Conservation (phyloP, 64 coral and sea anemone genomes). For the Montipora efflorescens region DNA sequence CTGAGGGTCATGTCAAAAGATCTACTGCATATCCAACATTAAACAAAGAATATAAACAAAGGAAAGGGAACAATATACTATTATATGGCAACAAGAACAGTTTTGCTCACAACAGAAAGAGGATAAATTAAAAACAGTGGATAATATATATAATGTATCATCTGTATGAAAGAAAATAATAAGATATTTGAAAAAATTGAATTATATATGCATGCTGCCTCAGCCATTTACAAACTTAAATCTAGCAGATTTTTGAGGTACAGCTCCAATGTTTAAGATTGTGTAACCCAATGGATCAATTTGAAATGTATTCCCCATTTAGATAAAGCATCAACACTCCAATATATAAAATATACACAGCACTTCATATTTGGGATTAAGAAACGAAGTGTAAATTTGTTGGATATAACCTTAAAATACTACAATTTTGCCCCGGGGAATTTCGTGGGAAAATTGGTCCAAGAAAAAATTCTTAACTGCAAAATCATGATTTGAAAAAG, state of each 20-base stretch:
- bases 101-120: not conserved
- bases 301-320: conserved; percentile 23
- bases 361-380: not conserved
- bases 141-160: no score
- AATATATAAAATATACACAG: not conserved
- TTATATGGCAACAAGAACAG: not conserved
- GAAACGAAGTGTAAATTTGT: not conserved
- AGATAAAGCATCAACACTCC: not conserved
- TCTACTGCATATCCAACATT: not conserved
- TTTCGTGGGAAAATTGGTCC: no score
- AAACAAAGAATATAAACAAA: not conserved
- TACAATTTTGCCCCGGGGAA: no score
- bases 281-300: not conserved
- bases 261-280: not conserved
- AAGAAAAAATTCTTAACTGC: no score
- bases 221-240: no score
- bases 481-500: no score
- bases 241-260: no score
- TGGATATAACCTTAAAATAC: not conserved
- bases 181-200: no score
- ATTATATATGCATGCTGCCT: no score
- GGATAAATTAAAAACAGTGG: not conserved
- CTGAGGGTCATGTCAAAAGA: not conserved
- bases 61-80: not conserved
- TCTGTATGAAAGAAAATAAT: no score